Evolutionary conservation across 2,113 vertebrate genomes (phyloP).

Genomic region (Turnix velox): DNA sequence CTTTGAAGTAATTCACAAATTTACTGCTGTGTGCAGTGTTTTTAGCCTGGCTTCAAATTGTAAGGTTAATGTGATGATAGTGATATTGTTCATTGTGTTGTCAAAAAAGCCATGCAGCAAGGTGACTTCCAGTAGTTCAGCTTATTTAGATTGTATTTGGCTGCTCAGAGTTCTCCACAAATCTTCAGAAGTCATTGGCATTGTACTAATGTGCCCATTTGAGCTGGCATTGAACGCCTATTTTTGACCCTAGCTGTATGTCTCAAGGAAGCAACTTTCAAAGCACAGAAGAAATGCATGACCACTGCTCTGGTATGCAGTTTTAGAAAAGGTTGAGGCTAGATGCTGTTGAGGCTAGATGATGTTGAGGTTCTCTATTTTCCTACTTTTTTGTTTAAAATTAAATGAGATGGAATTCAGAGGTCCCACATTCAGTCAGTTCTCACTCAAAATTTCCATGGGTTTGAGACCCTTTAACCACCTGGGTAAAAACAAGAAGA

Average conservation of each 20-base stretch:
- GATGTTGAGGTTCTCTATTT: neutral
- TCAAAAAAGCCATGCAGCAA: neutral
- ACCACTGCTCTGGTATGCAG: neutral
- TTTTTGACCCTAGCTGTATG: neutral
- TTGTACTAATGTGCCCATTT: neutral
- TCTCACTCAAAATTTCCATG: neutral
- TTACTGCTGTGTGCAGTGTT: neutral
- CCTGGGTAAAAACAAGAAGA: neutral
- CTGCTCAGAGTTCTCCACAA: neutral
- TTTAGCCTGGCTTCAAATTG: neutral
- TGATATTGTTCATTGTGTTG: neutral
- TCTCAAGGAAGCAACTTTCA: neutral
- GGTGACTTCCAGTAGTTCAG: neutral
- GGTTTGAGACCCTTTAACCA: neutral
- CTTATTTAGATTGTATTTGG: neutral
- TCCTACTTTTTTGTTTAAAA: neutral
- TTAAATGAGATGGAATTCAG: neutral
- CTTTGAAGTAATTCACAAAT: neutral
- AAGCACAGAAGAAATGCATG: neutral
- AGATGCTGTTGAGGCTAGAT: neutral
- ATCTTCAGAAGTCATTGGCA: neutral
- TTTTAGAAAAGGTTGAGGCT: neutral
- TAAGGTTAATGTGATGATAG: neutral
- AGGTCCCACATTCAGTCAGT: neutral
- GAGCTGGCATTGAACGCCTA: neutral